Conservation (phyloP, 2,113 vertebrate species). For the Passer domesticus region DNA sequence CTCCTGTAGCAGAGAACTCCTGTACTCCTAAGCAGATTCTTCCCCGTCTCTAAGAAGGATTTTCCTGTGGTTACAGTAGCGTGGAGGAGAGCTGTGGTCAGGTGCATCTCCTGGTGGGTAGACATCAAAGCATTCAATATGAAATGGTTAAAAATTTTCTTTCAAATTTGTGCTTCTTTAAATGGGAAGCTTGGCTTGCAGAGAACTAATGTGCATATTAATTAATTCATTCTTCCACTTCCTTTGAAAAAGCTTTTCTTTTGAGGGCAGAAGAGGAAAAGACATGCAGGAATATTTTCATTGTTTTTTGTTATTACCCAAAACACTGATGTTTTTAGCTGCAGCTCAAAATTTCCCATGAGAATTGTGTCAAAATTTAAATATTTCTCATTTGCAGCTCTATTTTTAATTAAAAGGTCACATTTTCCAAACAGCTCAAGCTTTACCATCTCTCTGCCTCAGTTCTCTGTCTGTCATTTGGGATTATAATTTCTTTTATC, state of each 20-base stretch:
- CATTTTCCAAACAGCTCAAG: slow-evolving; percentile 25
- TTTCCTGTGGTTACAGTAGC: neutral
- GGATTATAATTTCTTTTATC: slow-evolving; percentile 21
- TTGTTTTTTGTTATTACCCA: slow-evolving; percentile 3
- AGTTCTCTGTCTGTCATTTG: slow-evolving; percentile 18
- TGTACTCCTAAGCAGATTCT: neutral
- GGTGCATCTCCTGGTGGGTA: neutral
- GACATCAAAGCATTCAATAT: neutral
- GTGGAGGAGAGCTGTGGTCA: neutral
- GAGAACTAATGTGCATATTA: slow-evolving; percentile 22
- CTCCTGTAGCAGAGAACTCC: neutral
- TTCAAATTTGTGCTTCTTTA: neutral
- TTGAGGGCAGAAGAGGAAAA: neutral
- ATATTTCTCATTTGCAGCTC: slow-evolving; percentile 58
- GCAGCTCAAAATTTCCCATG: slow-evolving; percentile 26
- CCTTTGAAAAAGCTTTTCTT: slow-evolving; percentile 27
- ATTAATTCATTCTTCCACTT: neutral
- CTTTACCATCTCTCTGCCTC: slow-evolving; percentile 29
- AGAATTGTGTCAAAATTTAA: slow-evolving; percentile 49
- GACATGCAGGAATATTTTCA: neutral
- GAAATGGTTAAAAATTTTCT: neutral
- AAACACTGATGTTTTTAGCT: neutral
- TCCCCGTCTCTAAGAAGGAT: neutral
- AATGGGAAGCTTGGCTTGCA: neutral
- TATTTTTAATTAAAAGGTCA: slow-evolving; percentile 62